Evolutionary conservation across 53 echinoderm and acorn worm species (phyloP).

Genomic region (Luidia sarsii): DNA sequence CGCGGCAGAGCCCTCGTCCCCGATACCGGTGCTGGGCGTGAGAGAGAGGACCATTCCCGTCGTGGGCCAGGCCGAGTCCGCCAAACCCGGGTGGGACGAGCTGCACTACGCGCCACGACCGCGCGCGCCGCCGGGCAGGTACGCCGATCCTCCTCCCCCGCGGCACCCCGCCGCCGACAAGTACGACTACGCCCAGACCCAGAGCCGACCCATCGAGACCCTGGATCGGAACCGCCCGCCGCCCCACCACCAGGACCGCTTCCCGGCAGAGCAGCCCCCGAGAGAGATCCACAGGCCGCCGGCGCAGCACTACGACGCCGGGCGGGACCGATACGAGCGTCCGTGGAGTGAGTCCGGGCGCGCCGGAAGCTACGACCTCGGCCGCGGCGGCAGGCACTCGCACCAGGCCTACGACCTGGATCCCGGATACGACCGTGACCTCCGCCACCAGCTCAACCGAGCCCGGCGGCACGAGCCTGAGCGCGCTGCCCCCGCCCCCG

Average conservation of each 20-base stretch:
- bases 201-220: conserved; percentile 37
- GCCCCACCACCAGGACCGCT: conserved; percentile 14
- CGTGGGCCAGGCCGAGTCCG: conserved; percentile 16
- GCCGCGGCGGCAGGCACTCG: neutral
- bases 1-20: conserved; percentile 27
- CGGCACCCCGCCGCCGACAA: too few species aligned
- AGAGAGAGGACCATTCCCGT: conserved; percentile 37
- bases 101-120: neutral
- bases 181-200: conserved; percentile 7
- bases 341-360: neutral
- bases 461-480: neutral
- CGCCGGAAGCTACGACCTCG: neutral
- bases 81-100: conserved; percentile 32
- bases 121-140: neutral
- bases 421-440: neutral
- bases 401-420: neutral
- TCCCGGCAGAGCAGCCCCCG: neutral
- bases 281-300: neutral
- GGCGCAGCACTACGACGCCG: conserved; percentile 11
- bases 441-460: neutral
- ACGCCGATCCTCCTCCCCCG: neutral
- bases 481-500: neutral
- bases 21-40: conserved; percentile 20
- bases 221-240: conserved; percentile 20
- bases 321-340: conserved; percentile 10